These are phyloP conservation scores for Etheostoma nigrum DNA, from an alignment of 2,797 vertebrate genomes.

Conservation along the genomic window DNA sequence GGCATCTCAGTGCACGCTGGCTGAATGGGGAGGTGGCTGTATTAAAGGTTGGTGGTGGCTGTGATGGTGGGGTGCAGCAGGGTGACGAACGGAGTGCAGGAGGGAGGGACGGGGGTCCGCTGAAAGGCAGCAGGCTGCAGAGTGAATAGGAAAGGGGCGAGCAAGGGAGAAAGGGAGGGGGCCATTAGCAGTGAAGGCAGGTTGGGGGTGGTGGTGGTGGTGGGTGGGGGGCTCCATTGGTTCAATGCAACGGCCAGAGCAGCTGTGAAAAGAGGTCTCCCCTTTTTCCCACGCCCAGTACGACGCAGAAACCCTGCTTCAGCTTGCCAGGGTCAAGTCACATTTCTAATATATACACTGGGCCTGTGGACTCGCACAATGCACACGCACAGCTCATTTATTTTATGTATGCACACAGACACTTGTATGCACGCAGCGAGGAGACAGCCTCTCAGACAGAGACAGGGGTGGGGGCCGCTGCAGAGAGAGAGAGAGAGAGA, in stretches of 20 bases:
- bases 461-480: constrained; percentile 53
- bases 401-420: constrained; percentile 89
- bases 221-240: constrained; percentile 82
- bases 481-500: constrained; percentile 2
- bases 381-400: constrained; percentile 87
- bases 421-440: constrained; percentile 71
- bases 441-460: constrained; percentile 74
- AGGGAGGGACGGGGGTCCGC: constrained; percentile 73
- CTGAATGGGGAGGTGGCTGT: constrained; percentile 87
- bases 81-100: constrained; percentile 78
- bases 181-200: constrained; percentile 68
- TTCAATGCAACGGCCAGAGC: constrained; percentile 90
- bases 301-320: constrained; percentile 85
- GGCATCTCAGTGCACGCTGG: constrained; percentile 83
- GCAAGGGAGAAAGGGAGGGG: constrained; percentile 53
- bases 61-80: constrained; percentile 68
- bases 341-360: constrained; percentile 90
- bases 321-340: constrained; percentile 91
- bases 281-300: constrained; percentile 95
- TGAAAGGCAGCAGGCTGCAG: constrained; percentile 87
- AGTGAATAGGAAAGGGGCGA: constrained; percentile 84
- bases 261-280: constrained; percentile 95
- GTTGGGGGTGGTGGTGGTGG: constrained; percentile 61
- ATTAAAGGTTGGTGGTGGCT: constrained; percentile 72
- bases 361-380: constrained; percentile 87